Percentiles rank a stretch among this genome's conserved stretches.
Evolutionary conservation across 2,888 invertebrate genomes (phyloP).

Genomic region (Dolichopus griseipennis): DNA sequence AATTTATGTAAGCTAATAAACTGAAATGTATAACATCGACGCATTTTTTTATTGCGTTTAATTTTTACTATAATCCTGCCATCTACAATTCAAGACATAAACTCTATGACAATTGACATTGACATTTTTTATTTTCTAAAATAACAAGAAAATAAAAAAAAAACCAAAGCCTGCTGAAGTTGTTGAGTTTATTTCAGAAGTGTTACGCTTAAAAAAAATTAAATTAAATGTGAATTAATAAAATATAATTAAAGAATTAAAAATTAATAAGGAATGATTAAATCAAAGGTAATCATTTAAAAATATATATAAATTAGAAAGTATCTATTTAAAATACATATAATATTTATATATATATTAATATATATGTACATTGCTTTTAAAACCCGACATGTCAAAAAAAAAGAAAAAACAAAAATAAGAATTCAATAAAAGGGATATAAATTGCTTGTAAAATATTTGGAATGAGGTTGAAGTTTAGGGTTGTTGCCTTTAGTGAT

Average conservation of each 20-base stretch:
- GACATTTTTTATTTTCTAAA: not conserved
- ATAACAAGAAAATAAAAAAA: not conserved
- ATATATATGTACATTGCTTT: not conserved
- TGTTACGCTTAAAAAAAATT: not conserved
- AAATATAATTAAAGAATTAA: not conserved
- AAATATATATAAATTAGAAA: too few species aligned
- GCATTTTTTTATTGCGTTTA: too few species aligned
- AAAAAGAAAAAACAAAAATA: not conserved
- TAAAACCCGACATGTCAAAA: not conserved
- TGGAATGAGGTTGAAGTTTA: not conserved
- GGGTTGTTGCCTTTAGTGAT: constrained; percentile 2
- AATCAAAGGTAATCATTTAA: not conserved
- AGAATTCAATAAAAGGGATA: not conserved
- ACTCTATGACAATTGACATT: not conserved
- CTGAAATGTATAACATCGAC: too few species aligned
- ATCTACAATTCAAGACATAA: not conserved
- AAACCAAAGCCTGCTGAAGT: not conserved
- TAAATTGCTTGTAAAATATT: not conserved
- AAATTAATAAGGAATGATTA: not conserved
- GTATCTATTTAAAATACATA: too few species aligned
- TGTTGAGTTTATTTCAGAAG: constrained; percentile 3
- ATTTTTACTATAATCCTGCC: not conserved
- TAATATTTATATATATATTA: too few species aligned
- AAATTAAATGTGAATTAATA: not conserved
- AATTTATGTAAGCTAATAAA: too few species aligned